Evolutionary conservation across 2,888 invertebrate species (phyloP), one percentile per base, ranked within the genome.

Genomic region (Gymnocheta viridis): DNA sequence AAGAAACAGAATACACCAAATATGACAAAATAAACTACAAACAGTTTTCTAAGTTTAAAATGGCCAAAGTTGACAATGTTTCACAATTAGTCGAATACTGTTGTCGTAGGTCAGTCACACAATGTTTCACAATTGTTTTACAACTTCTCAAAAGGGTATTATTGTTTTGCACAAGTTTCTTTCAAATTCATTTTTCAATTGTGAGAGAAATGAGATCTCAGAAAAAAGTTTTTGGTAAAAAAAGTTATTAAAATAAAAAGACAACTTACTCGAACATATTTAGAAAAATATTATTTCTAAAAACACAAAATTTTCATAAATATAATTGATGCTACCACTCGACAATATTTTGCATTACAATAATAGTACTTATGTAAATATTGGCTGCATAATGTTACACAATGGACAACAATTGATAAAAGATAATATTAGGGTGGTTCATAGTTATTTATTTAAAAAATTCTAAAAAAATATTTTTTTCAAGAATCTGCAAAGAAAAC

Each of bases 1-100:
- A 41, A 14, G 14, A 56, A 32, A 41, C 19, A 22, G 2, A 54
- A n/a, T n/a, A n/a, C n/a, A n/a, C n/a, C n/a, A n/a, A n/a, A n/a
- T n/a, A n/a, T n/a, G n/a, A n/a, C n/a, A n/a, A n/a, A 19, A 22
- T 22, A 56, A 54, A 41, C 17, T 4, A 19, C 5, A 35, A 72
- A 49, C n/a, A 19, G 14, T 64, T 64, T 38, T 41, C 29, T 5
- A 32, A 60, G 12, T 47, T 49, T 17, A 29, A 38, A 58, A 27
- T 22, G 49, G 22, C 14, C 49, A 49, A 58, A 49, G 58, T 58
- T 67, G 67, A 69, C 77, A 77, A 77, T 77, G 67, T 49, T 69
- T 77, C 12, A 69, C 77, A 67, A 77, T 77, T 77, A 77, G 67
- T 27, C 19, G 38, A 47, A 60, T n/a, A 69, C n/a, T 58, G 38